These are phyloP conservation scores for Emesis russula DNA, from an alignment of 2,888 invertebrate species.

Conservation along the genomic window DNA sequence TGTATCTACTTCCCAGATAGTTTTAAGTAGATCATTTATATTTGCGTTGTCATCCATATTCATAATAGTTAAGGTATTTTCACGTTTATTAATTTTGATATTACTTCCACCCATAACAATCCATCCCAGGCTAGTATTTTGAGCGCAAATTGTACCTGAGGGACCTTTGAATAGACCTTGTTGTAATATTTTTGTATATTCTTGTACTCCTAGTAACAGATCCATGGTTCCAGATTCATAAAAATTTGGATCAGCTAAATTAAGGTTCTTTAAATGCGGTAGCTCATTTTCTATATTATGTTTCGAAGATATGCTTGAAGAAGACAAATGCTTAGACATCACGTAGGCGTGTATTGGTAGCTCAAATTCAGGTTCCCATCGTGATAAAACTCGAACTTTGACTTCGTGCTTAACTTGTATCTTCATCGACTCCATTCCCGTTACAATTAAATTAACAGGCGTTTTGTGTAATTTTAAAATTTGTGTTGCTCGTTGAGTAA, in stretches of 20 bases:
- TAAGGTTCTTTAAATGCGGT: neutral
- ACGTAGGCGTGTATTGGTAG: constrained; percentile 38
- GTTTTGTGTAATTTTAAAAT: constrained; percentile 54
- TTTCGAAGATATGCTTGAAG: constrained; percentile 13
- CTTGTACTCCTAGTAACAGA: constrained; percentile 83
- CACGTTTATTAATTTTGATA: neutral
- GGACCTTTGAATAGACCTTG: constrained; percentile 72
- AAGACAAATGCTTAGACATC: constrained; percentile 29
- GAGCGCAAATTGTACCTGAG: constrained; percentile 59
- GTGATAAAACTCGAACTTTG: constrained; percentile 26
- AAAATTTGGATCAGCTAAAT: constrained; percentile 62
- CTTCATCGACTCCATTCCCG: constrained; percentile 32
- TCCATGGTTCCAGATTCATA: constrained; percentile 73
- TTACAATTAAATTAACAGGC: constrained; percentile 46
- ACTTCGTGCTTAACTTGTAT: constrained; percentile 25
- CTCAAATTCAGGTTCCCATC: constrained; percentile 19
- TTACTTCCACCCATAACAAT: constrained; percentile 71
- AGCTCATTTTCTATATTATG: neutral
- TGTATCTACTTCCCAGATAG: neutral
- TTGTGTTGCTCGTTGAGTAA: constrained; percentile 73
- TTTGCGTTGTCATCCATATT: neutral
- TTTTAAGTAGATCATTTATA: neutral
- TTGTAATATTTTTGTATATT: constrained; percentile 73
- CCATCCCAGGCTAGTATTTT: constrained; percentile 77
- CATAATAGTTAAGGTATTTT: neutral